These are phyloP conservation scores for Heliconius aoede DNA, from an alignment of 2,888 invertebrate species.

Conservation along the genomic window DNA sequence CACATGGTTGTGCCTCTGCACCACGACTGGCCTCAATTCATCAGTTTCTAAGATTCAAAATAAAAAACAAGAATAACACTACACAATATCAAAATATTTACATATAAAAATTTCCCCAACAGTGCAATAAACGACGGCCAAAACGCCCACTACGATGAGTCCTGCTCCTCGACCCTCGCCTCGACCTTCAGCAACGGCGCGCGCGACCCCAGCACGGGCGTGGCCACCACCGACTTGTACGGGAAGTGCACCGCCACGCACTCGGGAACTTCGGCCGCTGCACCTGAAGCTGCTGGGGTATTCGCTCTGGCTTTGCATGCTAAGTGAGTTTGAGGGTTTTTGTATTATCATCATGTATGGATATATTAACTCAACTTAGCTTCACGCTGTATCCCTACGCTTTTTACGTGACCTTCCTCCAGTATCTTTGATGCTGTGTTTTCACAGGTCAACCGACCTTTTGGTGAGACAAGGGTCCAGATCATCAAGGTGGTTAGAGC, in stretches of 20 bases:
- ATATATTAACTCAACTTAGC: too few species aligned
- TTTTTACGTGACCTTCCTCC: too few species aligned
- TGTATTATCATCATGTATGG: too few species aligned
- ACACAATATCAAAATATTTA: not conserved
- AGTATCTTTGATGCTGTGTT: too few species aligned
- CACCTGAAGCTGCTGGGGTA: constrained; percentile 99
- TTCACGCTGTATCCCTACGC: too few species aligned
- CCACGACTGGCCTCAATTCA: too few species aligned
- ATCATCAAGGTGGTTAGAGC: too few species aligned
- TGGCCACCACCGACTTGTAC: constrained; percentile 98
- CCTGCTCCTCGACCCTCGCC: constrained; percentile 98
- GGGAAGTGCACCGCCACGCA: constrained; percentile 99
- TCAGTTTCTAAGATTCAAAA: not conserved
- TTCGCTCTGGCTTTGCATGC: constrained; percentile 99
- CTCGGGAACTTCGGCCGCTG: constrained; percentile 99
- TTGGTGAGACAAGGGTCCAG: too few species aligned
- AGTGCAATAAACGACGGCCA: constrained; percentile 99
- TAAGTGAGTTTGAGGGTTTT: constrained; percentile 87
- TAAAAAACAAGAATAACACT: not conserved
- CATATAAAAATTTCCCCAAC: constrained; percentile 29
- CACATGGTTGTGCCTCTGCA: too few species aligned
- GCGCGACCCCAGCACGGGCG: constrained; percentile 98
- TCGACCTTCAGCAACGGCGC: constrained; percentile 99
- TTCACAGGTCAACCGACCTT: too few species aligned
- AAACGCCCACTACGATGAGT: constrained; percentile 99